These are phyloP conservation scores for Sisyra terminalis DNA, from an alignment of 2,888 invertebrate species.

Conservation along the genomic window DNA sequence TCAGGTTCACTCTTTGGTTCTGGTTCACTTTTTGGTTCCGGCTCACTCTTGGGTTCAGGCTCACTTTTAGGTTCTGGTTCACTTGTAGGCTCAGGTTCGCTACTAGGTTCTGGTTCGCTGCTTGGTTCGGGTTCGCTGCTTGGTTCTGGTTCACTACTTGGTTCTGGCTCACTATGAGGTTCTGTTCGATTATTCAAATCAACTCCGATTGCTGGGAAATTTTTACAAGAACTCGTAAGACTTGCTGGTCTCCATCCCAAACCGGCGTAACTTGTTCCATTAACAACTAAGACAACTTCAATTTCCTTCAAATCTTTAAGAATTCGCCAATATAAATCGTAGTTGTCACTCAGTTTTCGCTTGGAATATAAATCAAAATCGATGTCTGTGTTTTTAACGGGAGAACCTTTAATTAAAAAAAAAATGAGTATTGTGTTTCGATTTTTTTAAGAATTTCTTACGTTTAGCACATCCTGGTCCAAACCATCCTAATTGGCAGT, in stretches of 20 bases:
- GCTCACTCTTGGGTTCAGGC: constrained; percentile 23
- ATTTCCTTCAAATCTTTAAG: constrained; percentile 70
- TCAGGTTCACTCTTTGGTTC: constrained; percentile 20
- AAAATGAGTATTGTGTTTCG: no score
- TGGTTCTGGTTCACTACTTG: constrained; percentile 21
- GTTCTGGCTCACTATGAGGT: constrained; percentile 19
- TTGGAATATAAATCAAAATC: constrained; percentile 55
- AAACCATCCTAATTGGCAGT: constrained; percentile 78
- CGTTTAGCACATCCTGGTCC: constrained; percentile 72
- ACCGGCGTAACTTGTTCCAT: constrained; percentile 73
- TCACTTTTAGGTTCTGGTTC: constrained; percentile 25
- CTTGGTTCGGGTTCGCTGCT: constrained; percentile 20
- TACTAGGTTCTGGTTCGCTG: constrained; percentile 25
- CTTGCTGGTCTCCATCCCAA: constrained; percentile 83
- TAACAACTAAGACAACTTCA: constrained; percentile 75
- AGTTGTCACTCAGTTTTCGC: constrained; percentile 53
- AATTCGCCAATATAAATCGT: constrained; percentile 72
- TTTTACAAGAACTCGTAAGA: constrained; percentile 58
- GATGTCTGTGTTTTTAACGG: constrained; percentile 53
- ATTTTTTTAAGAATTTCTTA: no score
- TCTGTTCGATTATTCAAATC: constrained; percentile 24
- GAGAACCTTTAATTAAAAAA: constrained; percentile 38
- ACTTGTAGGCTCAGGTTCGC: constrained; percentile 27
- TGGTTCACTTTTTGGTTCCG: constrained; percentile 20
- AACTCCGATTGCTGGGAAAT: constrained; percentile 48